These are phyloP conservation scores for Tursiops truncatus DNA, from an alignment of 2,113 vertebrate species.

Conservation along the genomic window DNA sequence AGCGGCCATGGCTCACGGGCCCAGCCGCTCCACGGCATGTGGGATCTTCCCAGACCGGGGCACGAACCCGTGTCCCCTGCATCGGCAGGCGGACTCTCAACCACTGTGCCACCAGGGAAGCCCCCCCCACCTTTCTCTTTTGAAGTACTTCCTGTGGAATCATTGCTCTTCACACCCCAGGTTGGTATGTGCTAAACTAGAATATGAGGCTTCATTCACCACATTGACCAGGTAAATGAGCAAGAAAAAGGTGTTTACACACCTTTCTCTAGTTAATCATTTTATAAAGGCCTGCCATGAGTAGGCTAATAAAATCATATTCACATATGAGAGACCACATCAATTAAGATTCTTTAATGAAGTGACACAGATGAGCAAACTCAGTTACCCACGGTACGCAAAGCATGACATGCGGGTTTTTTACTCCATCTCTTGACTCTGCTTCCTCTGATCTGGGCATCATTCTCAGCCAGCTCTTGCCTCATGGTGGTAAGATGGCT, in stretches of 20 bases:
- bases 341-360: not conserved
- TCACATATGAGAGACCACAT: not conserved
- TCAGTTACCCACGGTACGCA: not conserved
- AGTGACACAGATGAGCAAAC: not conserved
- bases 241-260: not conserved
- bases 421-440: not conserved
- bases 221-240: not conserved
- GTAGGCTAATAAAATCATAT: not conserved
- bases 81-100: too few relatives aligned
- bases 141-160: not conserved
- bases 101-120: too few relatives aligned
- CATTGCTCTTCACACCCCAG: fast-evolving
- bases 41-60: too few relatives aligned
- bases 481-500: not conserved
- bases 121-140: not conserved
- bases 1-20: too few relatives aligned
- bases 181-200: not conserved
- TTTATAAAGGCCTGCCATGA: not conserved
- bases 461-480: not conserved
- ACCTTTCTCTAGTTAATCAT: not conserved
- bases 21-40: too few relatives aligned
- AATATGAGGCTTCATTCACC: not conserved
- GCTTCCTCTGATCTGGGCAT: not conserved
- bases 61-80: too few relatives aligned
- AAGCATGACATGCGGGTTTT: not conserved